Conservation (phyloP, 2,888 invertebrate genomes). For the Orgyia antiqua region DNA sequence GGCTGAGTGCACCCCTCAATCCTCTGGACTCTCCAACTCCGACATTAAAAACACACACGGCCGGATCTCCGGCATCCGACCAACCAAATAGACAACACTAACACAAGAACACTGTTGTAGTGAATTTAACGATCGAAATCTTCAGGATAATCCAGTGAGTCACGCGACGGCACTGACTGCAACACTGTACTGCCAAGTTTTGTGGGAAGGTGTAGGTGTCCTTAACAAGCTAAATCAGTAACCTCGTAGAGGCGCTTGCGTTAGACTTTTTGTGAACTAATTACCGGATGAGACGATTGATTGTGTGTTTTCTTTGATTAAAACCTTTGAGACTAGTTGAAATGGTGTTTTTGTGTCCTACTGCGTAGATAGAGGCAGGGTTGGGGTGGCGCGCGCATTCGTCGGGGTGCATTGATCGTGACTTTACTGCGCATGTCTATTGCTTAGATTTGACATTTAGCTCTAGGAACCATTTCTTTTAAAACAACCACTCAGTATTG, state of each 20-base stretch:
- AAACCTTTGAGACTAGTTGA: conserved; percentile 46
- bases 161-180: conserved; percentile 52
- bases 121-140: conserved; percentile 45
- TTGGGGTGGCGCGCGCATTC: conserved; percentile 66
- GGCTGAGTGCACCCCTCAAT: conserved; percentile 47
- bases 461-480: conserved; percentile 20
- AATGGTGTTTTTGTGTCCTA: conserved; percentile 61
- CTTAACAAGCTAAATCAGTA: conserved; percentile 52
- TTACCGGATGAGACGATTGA: conserved; percentile 29
- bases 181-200: conserved; percentile 35
- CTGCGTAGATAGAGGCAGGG: conserved; percentile 60
- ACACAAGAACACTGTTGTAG: conserved; percentile 43
- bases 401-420: conserved; percentile 69
- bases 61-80: conserved; percentile 75
- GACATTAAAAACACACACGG: conserved; percentile 62
- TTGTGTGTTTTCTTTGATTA: conserved; percentile 43
- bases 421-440: conserved; percentile 63
- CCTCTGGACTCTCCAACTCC: conserved; percentile 56
- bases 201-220: conserved; percentile 66
- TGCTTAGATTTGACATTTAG: conserved; percentile 56
- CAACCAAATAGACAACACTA: conserved; percentile 36
- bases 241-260: conserved; percentile 45
- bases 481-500: conserved; percentile 7
- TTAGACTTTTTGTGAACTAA: conserved; percentile 34
- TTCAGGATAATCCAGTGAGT: conserved; percentile 67